These are phyloP conservation scores for Andrena dorsata DNA, from an alignment of 2,888 invertebrate genomes.

Conservation along the genomic window DNA sequence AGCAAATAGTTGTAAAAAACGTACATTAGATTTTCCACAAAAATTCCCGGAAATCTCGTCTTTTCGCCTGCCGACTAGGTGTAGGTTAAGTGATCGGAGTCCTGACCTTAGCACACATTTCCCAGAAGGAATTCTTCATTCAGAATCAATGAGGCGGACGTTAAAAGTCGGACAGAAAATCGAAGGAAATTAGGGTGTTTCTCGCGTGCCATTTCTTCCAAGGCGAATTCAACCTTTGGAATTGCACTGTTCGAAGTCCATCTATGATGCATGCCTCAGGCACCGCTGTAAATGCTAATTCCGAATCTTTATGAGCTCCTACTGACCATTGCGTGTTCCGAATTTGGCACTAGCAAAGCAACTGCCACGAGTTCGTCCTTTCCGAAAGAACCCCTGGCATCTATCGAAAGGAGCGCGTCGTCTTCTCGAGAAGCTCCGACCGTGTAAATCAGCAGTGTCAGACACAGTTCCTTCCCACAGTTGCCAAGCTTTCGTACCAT, in stretches of 20 bases:
- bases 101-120: conserved; percentile 43
- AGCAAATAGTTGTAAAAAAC: too few relatives aligned
- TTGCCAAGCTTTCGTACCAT: not conserved
- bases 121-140: conserved; percentile 28
- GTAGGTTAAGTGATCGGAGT: not conserved
- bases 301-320: conserved; percentile 9
- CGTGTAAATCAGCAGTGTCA: not conserved
- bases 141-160: conserved; percentile 46
- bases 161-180: conserved; percentile 64
- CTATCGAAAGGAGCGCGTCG: not conserved
- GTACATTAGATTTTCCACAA: too few relatives aligned
- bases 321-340: not conserved
- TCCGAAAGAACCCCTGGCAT: not conserved
- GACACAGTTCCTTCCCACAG: not conserved
- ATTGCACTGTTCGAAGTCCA: conserved; percentile 31
- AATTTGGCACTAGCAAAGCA: not conserved
- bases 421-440: not conserved
- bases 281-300: conserved; percentile 41
- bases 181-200: conserved; percentile 58
- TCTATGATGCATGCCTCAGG: conserved; percentile 34
- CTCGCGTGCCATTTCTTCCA: conserved; percentile 40
- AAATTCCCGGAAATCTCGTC: too few relatives aligned
- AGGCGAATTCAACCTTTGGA: conserved; percentile 53
- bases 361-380: not conserved
- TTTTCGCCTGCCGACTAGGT: not conserved